Percentiles rank a stretch among this genome's conserved stretches.
Conservation (phyloP, 2,888 invertebrate species). For the Drosophila prostipennis region DNA sequence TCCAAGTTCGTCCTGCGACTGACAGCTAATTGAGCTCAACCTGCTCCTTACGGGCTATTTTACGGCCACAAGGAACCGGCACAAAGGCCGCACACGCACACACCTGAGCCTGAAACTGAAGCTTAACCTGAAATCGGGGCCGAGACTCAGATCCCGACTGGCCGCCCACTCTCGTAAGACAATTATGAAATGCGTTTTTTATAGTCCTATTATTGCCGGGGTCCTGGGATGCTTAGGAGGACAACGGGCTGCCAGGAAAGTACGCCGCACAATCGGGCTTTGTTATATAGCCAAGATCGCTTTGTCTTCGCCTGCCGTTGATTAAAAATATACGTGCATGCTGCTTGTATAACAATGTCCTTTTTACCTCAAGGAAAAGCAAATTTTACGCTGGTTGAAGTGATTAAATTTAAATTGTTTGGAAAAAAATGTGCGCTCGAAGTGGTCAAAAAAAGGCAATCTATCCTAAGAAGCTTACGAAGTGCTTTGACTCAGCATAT, state of each 20-base stretch:
- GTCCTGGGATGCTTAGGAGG: conserved; percentile 6
- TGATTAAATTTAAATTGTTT: conserved; percentile 6
- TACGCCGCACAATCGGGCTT: conserved; percentile 32
- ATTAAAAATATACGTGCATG: conserved; percentile 32
- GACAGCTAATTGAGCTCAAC: conserved; percentile 71
- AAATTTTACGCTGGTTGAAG: neutral
- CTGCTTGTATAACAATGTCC: conserved; percentile 24
- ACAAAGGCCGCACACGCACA: conserved; percentile 45
- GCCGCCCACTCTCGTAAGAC: conserved; percentile 65
- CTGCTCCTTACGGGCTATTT: conserved; percentile 59
- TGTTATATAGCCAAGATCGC: conserved; percentile 42
- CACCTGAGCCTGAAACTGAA: conserved; percentile 26
- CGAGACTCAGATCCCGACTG: conserved; percentile 10
- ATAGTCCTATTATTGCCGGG: conserved; percentile 66
- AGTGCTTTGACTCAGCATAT: neutral
- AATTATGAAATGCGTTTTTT: conserved; percentile 75
- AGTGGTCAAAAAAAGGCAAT: conserved; percentile 3
- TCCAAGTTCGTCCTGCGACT: conserved; percentile 48
- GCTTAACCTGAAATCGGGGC: conserved; percentile 17
- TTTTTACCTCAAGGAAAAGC: conserved; percentile 6
- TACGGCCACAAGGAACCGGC: conserved; percentile 49
- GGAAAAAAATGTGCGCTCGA: neutral
- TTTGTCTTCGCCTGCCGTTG: conserved; percentile 31
- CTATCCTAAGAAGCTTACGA: conserved; percentile 12
- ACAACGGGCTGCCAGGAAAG: conserved; percentile 1